phyloP scores from a whole-genome alignment of 2,113 vertebrate genomes.

The Antennarius striatus region DNA sequence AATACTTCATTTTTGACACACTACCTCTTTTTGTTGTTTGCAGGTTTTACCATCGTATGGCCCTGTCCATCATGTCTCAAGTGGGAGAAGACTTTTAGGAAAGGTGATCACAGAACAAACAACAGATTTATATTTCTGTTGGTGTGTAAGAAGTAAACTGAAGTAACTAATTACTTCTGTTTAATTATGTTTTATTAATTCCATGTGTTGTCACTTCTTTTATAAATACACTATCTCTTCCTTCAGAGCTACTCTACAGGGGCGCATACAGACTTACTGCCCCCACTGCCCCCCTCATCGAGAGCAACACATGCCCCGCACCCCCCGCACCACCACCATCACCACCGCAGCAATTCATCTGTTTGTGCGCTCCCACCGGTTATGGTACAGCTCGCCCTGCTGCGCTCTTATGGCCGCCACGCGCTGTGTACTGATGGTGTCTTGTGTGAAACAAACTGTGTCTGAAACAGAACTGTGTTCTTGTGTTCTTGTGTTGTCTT shows the following conservation, averaged over 20 bases:
- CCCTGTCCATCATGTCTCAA: slow-evolving; percentile 61
- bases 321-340: slow-evolving; percentile 66
- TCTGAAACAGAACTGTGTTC: neutral
- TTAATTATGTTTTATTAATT: no score
- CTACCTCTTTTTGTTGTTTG: slow-evolving; percentile 9
- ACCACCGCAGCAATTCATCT: slow-evolving; percentile 71
- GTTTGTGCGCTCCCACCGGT: slow-evolving; percentile 68
- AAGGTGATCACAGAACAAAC: slow-evolving; percentile 60
- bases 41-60: slow-evolving; percentile 65
- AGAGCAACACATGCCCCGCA: slow-evolving; percentile 59
- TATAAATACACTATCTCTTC: slow-evolving; percentile 31
- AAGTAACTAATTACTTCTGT: no score
- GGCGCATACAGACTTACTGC: slow-evolving; percentile 68
- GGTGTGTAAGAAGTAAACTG: no score
- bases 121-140: neutral
- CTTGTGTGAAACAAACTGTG: slow-evolving; percentile 2
- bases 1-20: no score
- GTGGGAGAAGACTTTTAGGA: slow-evolving; percentile 60
- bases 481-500: neutral
- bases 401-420: neutral
- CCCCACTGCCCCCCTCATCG: slow-evolving; percentile 73
- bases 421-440: slow-evolving; percentile 7
- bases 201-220: no score
- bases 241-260: slow-evolving; percentile 71
- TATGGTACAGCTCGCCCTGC: slow-evolving; percentile 58